Evolutionary conservation across 2,888 invertebrate species (phyloP).

Genomic region (Creontiades dilutus): DNA sequence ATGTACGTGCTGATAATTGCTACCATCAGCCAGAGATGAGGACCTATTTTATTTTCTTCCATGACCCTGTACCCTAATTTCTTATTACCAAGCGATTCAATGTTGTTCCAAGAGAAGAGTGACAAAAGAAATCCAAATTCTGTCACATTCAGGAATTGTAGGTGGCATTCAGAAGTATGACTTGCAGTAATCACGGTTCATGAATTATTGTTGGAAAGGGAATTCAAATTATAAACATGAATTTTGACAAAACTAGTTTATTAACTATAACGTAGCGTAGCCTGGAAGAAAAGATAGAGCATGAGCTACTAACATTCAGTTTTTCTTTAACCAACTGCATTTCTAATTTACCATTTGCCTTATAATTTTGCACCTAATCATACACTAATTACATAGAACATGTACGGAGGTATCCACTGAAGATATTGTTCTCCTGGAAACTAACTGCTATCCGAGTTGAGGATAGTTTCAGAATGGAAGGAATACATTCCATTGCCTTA

Average conservation of each 20-base stretch:
- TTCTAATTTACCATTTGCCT: constrained; percentile 16
- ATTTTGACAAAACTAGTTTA: constrained; percentile 62
- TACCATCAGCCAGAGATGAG: too few relatives aligned
- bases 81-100: too few relatives aligned
- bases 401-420: constrained; percentile 33
- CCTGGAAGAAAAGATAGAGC: constrained; percentile 60
- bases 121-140: too few relatives aligned
- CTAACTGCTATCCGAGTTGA: neutral
- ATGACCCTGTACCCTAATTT: too few relatives aligned
- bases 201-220: neutral
- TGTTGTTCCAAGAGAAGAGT: too few relatives aligned
- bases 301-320: constrained; percentile 51
- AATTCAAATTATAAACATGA: neutral
- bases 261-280: constrained; percentile 67
- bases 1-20: too few relatives aligned
- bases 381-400: constrained; percentile 52
- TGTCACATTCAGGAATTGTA: too few relatives aligned
- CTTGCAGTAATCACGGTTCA: too few relatives aligned
- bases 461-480: constrained; percentile 39
- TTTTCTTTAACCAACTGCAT: neutral
- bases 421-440: neutral
- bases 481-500: constrained; percentile 51
- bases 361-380: constrained; percentile 34
- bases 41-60: too few relatives aligned
- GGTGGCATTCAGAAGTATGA: too few relatives aligned